Base-by-base conservation (phyloP, 2,888 invertebrate genomes). In the Trichopoda pennipes region DNA sequence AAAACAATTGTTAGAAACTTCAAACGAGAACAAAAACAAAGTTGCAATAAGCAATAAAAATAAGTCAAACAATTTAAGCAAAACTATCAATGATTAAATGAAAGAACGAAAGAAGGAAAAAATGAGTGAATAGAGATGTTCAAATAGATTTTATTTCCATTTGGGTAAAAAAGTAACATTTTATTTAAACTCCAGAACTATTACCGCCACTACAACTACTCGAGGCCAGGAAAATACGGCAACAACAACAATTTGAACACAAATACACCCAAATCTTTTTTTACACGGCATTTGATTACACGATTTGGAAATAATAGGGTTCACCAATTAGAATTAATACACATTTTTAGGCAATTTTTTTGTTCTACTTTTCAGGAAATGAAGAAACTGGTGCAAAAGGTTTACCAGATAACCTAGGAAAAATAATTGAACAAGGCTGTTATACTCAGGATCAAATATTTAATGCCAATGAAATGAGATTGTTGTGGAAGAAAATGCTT, bases 1-100 rank as follows among this genome's bases (percentile, higher is more conserved):
- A 66, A n/a, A 82, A 66, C 74, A 82, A 82, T 68, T 70, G 70
- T 23, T 32, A 75, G 35, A 75, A 64, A 60, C 51, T 70, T 61
- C n/a, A n/a, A n/a, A 69, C 9, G 4, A 19, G 21, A 61, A 49
- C 23, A 58, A 78, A 72, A 72, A 55, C 56, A 42, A 74, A 51
- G 53, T 19, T 14, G 23, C n/a, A 61, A 17, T 17, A 64, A 49
- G 61, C 51, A 72, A 32, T 28, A 47, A 32, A 38, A 58, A 35
- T 66, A 44, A 32, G 16, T 21, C 44, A 72, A 66, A 73, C 51
- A 68, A 73, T 79, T 79, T 79, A 28, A 68, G n/a, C 47, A 73
- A 68, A 47, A 79, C 60, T 68, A 68, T 73, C 60, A 60, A 73
- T 70, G 66, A 66, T 58, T 49, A 58, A 66, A 63, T 44, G 61